phyloP scores from a whole-genome alignment of 2,113 vertebrate genomes.

The Marmota flaviventris region DNA sequence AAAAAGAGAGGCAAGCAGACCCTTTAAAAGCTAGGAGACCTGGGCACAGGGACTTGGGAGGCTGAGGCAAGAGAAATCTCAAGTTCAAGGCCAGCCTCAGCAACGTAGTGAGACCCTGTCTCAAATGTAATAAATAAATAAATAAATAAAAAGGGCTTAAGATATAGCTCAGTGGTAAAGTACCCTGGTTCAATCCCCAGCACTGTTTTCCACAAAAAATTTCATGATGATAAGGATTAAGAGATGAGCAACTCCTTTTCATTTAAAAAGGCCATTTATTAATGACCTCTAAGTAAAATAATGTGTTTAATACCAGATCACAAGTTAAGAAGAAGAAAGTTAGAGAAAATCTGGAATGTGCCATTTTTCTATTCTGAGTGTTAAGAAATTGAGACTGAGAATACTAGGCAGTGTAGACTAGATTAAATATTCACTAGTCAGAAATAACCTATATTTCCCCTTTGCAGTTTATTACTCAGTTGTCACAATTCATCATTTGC shows the following conservation, averaged over 20 bases:
- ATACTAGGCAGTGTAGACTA: background rate
- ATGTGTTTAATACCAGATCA: background rate
- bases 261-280: slow-evolving; percentile 4
- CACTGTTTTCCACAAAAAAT: background rate
- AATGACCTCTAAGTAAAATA: slow-evolving; percentile 30
- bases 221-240: slow-evolving; percentile 11
- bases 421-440: slow-evolving; percentile 37
- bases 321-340: background rate
- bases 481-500: slow-evolving; percentile 4
- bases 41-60: too few relatives aligned
- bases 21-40: background rate
- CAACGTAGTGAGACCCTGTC: too few relatives aligned
- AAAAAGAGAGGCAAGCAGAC: background rate
- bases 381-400: slow-evolving; percentile 49
- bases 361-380: slow-evolving; percentile 45
- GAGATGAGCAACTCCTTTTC: slow-evolving; percentile 24
- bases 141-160: too few relatives aligned
- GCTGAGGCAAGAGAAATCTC: too few relatives aligned
- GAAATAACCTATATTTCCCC: background rate
- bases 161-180: too few relatives aligned
- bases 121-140: too few relatives aligned
- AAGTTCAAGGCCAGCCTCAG: too few relatives aligned
- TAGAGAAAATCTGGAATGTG: slow-evolving; percentile 34
- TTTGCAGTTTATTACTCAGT: background rate
- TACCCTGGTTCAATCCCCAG: too few relatives aligned